Conservation (phyloP, 35 echinoderm and acorn worm genomes). For the Ptychodera flava region DNA sequence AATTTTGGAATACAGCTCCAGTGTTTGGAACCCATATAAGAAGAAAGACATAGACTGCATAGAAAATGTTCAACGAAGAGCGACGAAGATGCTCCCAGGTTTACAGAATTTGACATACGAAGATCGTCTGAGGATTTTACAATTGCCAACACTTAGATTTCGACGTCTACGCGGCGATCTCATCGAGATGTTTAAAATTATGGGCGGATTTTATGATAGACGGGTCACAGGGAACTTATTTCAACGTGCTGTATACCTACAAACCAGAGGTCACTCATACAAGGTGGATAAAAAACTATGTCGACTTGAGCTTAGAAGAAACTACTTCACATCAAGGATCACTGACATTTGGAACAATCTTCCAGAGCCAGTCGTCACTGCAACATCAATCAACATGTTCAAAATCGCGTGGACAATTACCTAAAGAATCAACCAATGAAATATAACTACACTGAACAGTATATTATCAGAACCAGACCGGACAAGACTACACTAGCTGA, state of each 20-base stretch:
- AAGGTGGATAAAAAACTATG: constrained; percentile 12
- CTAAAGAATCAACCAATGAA: no score
- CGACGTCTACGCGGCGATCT: constrained; percentile 6
- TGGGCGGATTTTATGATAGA: constrained; percentile 6
- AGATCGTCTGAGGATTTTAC: constrained; percentile 5
- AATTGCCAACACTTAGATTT: neutral
- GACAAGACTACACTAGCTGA: no score
- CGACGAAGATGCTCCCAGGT: constrained; percentile 13
- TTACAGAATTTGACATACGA: constrained; percentile 20
- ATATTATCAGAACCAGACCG: no score
- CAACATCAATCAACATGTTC: constrained; percentile 14
- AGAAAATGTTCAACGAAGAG: constrained; percentile 16
- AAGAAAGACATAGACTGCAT: constrained; percentile 15
- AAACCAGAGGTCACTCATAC: no score
- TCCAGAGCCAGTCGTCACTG: constrained; percentile 10
- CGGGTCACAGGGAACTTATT: no score
- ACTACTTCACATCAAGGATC: constrained; percentile 29
- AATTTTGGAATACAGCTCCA: neutral
- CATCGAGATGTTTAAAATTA: constrained; percentile 10
- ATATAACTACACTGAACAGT: no score
- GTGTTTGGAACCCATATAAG: constrained; percentile 14
- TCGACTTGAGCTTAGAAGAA: constrained; percentile 17
- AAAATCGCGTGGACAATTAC: constrained; percentile 21
- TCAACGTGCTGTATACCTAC: no score
- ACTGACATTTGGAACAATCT: constrained; percentile 33